Evolutionary conservation across 1,140 invertebrate genomes (phyloP).

Genomic region (Venturia canescens): DNA sequence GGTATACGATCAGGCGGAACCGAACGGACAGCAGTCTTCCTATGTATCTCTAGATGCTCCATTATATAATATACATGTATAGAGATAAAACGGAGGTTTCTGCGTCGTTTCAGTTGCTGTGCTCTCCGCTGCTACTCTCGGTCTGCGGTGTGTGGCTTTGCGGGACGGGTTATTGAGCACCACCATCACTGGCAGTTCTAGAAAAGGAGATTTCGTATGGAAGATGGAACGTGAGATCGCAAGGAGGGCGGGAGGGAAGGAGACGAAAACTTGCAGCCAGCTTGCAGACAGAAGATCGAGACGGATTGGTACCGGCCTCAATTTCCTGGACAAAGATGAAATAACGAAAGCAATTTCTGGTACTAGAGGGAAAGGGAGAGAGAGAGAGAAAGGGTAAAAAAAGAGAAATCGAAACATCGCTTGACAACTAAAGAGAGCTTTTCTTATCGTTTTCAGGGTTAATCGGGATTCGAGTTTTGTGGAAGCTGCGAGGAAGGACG

Average conservation of each 20-base stretch:
- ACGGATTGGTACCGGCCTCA: neutral
- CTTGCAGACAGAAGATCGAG: neutral
- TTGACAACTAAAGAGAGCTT: too few relatives aligned
- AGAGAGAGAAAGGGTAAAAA: too few relatives aligned
- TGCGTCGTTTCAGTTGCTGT: slow-evolving; percentile 27
- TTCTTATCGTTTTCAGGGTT: too few relatives aligned
- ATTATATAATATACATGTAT: neutral
- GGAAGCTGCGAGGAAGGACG: too few relatives aligned
- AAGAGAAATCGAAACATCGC: too few relatives aligned
- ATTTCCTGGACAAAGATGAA: neutral
- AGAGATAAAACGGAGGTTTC: slow-evolving; percentile 5
- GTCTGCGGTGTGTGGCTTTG: slow-evolving; percentile 41
- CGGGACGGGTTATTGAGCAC: slow-evolving; percentile 40
- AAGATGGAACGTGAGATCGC: neutral
- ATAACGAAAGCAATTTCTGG: neutral
- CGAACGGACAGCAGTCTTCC: slow-evolving; percentile 37
- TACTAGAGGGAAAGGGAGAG: too few relatives aligned
- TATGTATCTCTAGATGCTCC: neutral
- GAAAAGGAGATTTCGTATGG: slow-evolving; percentile 1
- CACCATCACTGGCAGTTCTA: slow-evolving; percentile 4
- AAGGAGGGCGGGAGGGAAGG: too few relatives aligned
- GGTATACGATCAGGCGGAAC: slow-evolving; percentile 18
- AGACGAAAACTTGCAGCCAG: neutral
- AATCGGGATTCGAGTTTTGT: too few relatives aligned
- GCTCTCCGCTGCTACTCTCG: slow-evolving; percentile 4